These are phyloP conservation scores for Heliangelus exortis DNA, from an alignment of 2,797 vertebrate genomes.

Conservation along the genomic window DNA sequence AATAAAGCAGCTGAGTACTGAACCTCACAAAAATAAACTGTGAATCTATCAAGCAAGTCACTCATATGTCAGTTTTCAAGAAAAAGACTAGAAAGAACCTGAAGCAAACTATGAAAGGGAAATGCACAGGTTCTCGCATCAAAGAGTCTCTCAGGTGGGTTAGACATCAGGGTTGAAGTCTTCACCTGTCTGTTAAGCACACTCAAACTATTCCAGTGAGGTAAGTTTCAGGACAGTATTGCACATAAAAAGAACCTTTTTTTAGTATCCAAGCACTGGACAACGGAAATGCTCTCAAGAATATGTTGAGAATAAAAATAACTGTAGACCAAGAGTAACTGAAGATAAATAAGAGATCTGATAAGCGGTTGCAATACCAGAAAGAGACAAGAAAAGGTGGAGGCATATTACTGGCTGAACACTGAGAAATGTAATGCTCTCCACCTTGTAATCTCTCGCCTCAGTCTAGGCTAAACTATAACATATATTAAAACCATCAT, in stretches of 20 bases:
- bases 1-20: background rate
- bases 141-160: background rate
- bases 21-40: background rate
- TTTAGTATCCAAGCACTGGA: background rate
- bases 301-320: background rate
- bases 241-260: background rate
- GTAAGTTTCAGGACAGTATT: background rate
- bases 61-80: background rate
- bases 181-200: background rate
- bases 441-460: background rate
- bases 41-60: background rate
- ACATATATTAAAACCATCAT: background rate
- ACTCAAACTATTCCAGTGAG: background rate
- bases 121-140: background rate
- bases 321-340: fast-evolving
- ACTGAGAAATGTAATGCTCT: background rate
- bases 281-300: background rate
- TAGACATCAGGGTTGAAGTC: background rate
- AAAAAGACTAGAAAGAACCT: background rate
- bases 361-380: background rate
- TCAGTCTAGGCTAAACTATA: background rate
- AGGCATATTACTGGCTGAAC: background rate
- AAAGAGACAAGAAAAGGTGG: background rate
- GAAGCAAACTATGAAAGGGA: background rate
- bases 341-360: background rate